Evolutionary conservation across 2,797 vertebrate species (phyloP).

Genomic region (Salmo trutta): DNA sequence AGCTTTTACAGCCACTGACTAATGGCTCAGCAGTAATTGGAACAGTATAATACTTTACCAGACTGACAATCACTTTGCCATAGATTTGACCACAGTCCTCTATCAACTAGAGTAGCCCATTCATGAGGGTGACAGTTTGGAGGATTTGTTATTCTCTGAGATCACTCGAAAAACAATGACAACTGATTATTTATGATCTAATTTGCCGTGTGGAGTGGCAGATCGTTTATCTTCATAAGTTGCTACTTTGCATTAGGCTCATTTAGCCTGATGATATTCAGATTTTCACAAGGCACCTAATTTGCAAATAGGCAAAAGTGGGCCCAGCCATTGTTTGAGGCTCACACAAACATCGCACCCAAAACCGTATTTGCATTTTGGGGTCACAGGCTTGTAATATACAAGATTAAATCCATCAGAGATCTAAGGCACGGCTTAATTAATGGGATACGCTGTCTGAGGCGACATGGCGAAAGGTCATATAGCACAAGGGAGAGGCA

Average conservation of each 20-base stretch:
- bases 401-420: conserved; percentile 83
- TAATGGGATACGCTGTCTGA: conserved; percentile 69
- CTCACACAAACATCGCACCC: conserved; percentile 45
- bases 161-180: conserved; percentile 73
- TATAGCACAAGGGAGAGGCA: conserved; percentile 47
- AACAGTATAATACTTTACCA: conserved; percentile 37
- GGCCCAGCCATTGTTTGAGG: conserved; percentile 29
- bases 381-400: conserved; percentile 76
- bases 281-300: conserved; percentile 75
- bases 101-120: conserved; percentile 70
- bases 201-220: conserved; percentile 72
- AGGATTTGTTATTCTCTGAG: conserved; percentile 74
- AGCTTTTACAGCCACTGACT: conserved; percentile 31
- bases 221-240: conserved; percentile 80
- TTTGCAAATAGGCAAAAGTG: conserved; percentile 74
- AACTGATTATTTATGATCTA: conserved; percentile 75
- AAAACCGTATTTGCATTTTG: conserved; percentile 73
- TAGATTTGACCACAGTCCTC: conserved; percentile 62
- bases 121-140: conserved; percentile 65
- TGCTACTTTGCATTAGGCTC: conserved; percentile 76
- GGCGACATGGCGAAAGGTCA: conserved; percentile 63
- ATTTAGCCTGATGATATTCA: conserved; percentile 82
- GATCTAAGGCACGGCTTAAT: conserved; percentile 73
- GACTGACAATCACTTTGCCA: conserved; percentile 49
- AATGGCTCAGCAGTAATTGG: conserved; percentile 39